phyloP scores from a whole-genome alignment of 2,888 invertebrate genomes.

The Netelia melanura region DNA sequence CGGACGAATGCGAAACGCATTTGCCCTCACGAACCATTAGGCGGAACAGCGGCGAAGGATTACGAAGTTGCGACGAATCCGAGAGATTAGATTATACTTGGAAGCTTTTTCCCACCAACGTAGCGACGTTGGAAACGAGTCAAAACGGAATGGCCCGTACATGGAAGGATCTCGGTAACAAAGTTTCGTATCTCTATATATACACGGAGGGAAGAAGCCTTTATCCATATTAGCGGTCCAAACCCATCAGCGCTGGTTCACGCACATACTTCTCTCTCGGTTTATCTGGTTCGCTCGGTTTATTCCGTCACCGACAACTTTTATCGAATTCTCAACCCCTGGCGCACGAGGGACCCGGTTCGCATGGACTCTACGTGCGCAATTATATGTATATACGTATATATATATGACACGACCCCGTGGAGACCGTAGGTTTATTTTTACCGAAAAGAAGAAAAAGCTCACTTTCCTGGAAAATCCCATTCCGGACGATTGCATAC shows the following conservation, averaged over 20 bases:
- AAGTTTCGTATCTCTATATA: too few relatives aligned
- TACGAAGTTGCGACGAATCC: background rate
- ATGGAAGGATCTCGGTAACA: too few relatives aligned
- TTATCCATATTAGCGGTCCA: background rate
- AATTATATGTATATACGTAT: background rate
- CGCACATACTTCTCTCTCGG: constrained; percentile 13
- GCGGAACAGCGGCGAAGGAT: background rate
- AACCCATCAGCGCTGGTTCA: background rate
- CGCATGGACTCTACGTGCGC: background rate
- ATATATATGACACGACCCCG: background rate
- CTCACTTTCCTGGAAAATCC: constrained; percentile 61
- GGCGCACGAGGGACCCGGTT: background rate
- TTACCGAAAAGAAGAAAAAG: constrained; percentile 53
- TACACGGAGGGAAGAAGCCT: background rate
- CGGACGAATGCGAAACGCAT: background rate
- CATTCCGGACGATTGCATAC: constrained; percentile 46
- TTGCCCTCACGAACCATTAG: background rate
- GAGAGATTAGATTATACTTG: constrained; percentile 11
- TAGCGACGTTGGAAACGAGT: too few relatives aligned
- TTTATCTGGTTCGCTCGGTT: constrained; percentile 22
- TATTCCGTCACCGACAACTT: constrained; percentile 43
- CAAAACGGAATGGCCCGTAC: too few relatives aligned
- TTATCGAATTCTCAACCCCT: constrained; percentile 52
- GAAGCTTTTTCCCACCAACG: background rate
- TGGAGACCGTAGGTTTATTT: constrained; percentile 46